Conservation (phyloP, 2,888 invertebrate species). For the Poecilus cupreus region DNA sequence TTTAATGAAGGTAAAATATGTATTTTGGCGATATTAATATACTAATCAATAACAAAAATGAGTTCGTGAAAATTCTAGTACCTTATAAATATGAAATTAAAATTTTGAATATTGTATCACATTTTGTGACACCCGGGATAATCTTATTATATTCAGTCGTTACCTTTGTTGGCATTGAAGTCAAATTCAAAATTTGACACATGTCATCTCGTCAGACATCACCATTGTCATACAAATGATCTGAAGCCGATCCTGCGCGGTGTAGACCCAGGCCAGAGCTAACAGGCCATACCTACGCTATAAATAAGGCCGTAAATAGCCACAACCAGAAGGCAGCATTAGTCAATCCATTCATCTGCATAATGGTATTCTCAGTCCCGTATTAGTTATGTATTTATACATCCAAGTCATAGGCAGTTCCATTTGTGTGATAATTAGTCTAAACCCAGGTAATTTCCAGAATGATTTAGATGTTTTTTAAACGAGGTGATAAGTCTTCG, state of each 20-base stretch:
- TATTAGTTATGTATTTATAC: conserved; percentile 57
- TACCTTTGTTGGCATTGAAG: neutral
- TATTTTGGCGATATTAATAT: too few relatives aligned
- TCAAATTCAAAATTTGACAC: neutral
- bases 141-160: neutral
- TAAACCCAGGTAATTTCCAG: conserved; percentile 50
- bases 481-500: conserved; percentile 52
- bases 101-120: neutral
- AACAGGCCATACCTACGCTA: conserved; percentile 34
- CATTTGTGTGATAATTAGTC: conserved; percentile 58
- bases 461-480: conserved; percentile 57
- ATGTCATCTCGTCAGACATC: neutral
- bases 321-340: conserved; percentile 56
- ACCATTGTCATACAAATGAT: neutral
- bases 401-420: conserved; percentile 52
- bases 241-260: neutral
- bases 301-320: conserved; percentile 55
- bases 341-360: conserved; percentile 58
- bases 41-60: too few relatives aligned
- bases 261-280: neutral
- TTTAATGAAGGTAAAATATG: too few relatives aligned
- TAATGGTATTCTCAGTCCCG: conserved; percentile 48
- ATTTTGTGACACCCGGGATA: neutral
- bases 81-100: too few relatives aligned
- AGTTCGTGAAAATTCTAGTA: too few relatives aligned